A percentile compares a stretch with the other conserved stretches of the same genome.
These are phyloP conservation scores for Linnaemya vulpina DNA, from an alignment of 2,888 invertebrate genomes.

Conservation along the genomic window DNA sequence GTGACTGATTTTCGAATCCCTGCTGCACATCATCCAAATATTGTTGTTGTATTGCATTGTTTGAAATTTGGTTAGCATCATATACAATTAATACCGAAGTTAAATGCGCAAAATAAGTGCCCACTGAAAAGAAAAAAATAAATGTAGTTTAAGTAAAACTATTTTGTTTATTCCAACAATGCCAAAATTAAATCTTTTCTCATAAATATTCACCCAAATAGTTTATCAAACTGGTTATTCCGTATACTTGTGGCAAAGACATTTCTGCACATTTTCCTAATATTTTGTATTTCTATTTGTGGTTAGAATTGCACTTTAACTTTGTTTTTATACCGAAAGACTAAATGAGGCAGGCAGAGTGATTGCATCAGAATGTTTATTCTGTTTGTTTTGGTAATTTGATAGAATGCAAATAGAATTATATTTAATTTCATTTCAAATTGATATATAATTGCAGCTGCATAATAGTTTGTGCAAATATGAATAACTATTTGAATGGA, in stretches of 20 bases:
- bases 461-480: constrained; percentile 61
- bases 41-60: constrained; percentile 71
- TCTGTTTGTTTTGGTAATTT: constrained; percentile 64
- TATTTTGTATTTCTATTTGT: constrained; percentile 35
- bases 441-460: constrained; percentile 66
- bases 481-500: constrained; percentile 4
- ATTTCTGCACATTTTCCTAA: constrained; percentile 21
- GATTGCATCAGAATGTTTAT: constrained; percentile 33
- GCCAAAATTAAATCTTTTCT: constrained; percentile 12
- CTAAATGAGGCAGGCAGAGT: background rate
- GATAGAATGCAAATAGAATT: constrained; percentile 62
- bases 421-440: constrained; percentile 63
- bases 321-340: constrained; percentile 39
- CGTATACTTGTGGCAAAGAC: constrained; percentile 28
- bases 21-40: constrained; percentile 77
- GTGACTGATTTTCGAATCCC: constrained; percentile 73
- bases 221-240: constrained; percentile 51
- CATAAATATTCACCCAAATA: constrained; percentile 57
- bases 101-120: constrained; percentile 77
- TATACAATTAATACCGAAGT: constrained; percentile 79
- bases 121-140: constrained; percentile 73
- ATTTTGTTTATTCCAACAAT: background rate
- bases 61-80: constrained; percentile 68
- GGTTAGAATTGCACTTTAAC: constrained; percentile 45
- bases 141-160: background rate